Conservation (phyloP, 2,888 invertebrate species). For the Andrena dorsata region DNA sequence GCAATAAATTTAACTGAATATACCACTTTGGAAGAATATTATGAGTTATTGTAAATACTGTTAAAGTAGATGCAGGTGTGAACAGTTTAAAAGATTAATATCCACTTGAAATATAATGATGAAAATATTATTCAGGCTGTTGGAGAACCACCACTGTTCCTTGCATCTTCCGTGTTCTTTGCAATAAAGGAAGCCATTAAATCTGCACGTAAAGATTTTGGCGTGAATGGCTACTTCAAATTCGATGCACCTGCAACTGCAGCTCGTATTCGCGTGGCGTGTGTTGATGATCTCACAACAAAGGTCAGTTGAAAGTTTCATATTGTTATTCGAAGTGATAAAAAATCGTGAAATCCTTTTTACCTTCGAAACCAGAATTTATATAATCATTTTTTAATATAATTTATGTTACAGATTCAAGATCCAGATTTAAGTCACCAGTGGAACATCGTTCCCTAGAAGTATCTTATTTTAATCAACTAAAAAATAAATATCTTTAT, state of each 20-base stretch:
- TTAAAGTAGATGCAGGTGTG: background rate
- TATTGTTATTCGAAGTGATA: background rate
- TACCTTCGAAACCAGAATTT: no score
- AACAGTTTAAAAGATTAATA: background rate
- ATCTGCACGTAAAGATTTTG: constrained; percentile 91
- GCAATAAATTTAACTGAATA: no score
- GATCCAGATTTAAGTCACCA: constrained; percentile 70
- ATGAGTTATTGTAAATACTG: no score
- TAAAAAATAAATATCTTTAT: background rate
- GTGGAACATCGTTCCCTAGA: constrained; percentile 76
- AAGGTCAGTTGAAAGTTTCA: constrained; percentile 86
- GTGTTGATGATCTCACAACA: constrained; percentile 92
- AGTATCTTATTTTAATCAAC: background rate
- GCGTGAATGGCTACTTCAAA: constrained; percentile 87
- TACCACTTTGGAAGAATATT: no score
- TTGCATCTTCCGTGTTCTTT: constrained; percentile 95
- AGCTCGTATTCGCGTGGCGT: constrained; percentile 95
- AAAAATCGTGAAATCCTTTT: background rate
- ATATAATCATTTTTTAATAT: background rate
- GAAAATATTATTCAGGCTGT: constrained; percentile 90
- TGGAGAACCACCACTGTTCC: constrained; percentile 97
- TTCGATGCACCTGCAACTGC: constrained; percentile 95
- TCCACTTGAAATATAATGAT: background rate
- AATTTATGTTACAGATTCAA: constrained; percentile 69
- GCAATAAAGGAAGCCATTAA: constrained; percentile 95